phyloP scores from a whole-genome alignment of 1,140 invertebrate species.

The Thaumatotibia leucotreta region DNA sequence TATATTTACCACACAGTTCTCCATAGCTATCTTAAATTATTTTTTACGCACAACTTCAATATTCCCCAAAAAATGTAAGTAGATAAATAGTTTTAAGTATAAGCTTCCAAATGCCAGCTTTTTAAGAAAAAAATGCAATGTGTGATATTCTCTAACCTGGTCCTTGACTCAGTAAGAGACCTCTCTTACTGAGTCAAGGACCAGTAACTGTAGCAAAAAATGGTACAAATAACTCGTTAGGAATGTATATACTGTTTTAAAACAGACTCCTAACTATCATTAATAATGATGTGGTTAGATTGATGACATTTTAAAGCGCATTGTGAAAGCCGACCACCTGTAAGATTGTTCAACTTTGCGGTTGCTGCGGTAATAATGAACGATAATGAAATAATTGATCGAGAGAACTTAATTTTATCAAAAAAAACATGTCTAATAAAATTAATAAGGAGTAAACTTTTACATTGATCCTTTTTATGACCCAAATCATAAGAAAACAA shows the following conservation, averaged over 20 bases:
- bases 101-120: too few species aligned
- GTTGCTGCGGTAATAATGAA: not conserved
- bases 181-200: too few species aligned
- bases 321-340: conserved; percentile 22
- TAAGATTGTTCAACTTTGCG: conserved; percentile 8
- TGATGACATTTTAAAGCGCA: conserved; percentile 15
- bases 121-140: too few species aligned
- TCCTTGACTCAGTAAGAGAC: not conserved
- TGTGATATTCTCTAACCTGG: not conserved
- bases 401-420: not conserved
- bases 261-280: not conserved
- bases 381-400: not conserved
- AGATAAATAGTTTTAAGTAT: too few species aligned
- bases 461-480: too few species aligned
- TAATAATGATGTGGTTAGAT: conserved; percentile 14
- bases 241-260: not conserved
- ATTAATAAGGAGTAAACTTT: not conserved
- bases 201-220: not conserved
- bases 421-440: too few species aligned
- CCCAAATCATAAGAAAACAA: not conserved
- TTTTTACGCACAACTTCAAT: too few species aligned
- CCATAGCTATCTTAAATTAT: too few species aligned
- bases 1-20: too few species aligned
- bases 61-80: too few species aligned
- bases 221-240: not conserved